Percentiles rank a stretch among this genome's conserved stretches.
Evolutionary conservation across 2,797 vertebrate species (phyloP).

Genomic region (Chrysolophus pictus): DNA sequence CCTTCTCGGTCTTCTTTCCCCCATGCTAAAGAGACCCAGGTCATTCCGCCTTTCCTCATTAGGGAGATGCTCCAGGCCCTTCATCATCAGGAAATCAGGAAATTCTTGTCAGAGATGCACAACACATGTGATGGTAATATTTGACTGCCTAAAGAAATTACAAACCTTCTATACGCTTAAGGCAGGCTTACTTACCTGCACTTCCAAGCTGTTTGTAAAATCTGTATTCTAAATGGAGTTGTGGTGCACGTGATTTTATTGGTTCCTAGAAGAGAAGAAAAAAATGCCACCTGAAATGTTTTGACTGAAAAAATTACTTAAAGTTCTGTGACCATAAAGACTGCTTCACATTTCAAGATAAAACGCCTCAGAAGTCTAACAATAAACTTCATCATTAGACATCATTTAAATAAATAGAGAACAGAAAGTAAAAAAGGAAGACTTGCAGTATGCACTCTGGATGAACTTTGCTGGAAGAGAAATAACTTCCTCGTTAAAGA

Average conservation of each 20-base stretch:
- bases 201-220: conserved; percentile 99
- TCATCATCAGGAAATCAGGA: not conserved
- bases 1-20: too few species aligned
- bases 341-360: not conserved
- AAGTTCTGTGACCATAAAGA: not conserved
- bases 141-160: not conserved
- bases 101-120: not conserved
- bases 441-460: not conserved
- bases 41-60: too few species aligned
- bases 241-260: conserved; percentile 97
- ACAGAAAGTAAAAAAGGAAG: not conserved
- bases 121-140: rapidly evolving
- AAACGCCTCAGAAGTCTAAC: not conserved
- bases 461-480: not conserved
- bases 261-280: conserved; percentile 88
- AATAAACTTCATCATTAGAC: not conserved
- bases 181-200: conserved; percentile 84
- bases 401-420: not conserved
- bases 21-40: too few species aligned
- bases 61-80: too few species aligned
- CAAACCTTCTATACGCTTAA: not conserved
- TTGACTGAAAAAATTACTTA: not conserved
- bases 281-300: conserved; percentile 26
- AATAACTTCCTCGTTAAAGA: not conserved
- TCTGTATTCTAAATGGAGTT: conserved; percentile 98